Base-by-base conservation (phyloP, 1,140 invertebrate species). In the Eueides isabella region DNA sequence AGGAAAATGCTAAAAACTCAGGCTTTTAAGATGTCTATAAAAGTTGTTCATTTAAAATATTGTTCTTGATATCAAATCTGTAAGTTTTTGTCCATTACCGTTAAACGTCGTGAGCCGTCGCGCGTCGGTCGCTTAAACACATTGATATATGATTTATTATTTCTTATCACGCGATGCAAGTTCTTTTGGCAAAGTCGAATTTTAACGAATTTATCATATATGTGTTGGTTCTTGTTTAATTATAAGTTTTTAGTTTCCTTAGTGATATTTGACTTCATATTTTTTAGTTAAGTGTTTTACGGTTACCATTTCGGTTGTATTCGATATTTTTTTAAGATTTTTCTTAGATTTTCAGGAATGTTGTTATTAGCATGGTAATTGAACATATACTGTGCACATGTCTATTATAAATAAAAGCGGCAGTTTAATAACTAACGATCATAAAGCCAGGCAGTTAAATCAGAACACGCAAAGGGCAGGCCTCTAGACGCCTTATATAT, bases 381-480 rank as follows among this genome's bases (percentile, higher is more conserved):
- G 48, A 55, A 1, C 23, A 55, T 55, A 44, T 55, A 26, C 23
- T 12, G 12, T 12, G 48, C 48, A 26, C 48, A 12, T 23, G 7
- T 26, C 23, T 55, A 55, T 55, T 26, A 26, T 55, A 55, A 55
- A 26, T 55, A 19, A 14, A 0, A 26, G 48, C 48, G 26, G 23
- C 29, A 31, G 2, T 38, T 33, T 28, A 38, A 67, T 62, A 67
- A 41, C 70, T 38, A 62, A 67, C 41, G 23, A 31, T 67, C 48
- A 30, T 72, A 72, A 72, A 67, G 31, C 4, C 30, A 61, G 19
- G 48, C 26, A 35, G 26, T 67, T 67, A 28, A 72, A 72, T 72
- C 71, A 72, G 66, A 67, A 72, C 71, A 72, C 61, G 70, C 23
- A 72, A 72, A 72, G 30, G 64, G 64, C 71, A 72, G 71, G 71